Percentiles rank a stretch among this genome's conserved stretches.
These are phyloP conservation scores for Acestrorhynchus altus DNA, from an alignment of 2,797 vertebrate species.

Conservation along the genomic window DNA sequence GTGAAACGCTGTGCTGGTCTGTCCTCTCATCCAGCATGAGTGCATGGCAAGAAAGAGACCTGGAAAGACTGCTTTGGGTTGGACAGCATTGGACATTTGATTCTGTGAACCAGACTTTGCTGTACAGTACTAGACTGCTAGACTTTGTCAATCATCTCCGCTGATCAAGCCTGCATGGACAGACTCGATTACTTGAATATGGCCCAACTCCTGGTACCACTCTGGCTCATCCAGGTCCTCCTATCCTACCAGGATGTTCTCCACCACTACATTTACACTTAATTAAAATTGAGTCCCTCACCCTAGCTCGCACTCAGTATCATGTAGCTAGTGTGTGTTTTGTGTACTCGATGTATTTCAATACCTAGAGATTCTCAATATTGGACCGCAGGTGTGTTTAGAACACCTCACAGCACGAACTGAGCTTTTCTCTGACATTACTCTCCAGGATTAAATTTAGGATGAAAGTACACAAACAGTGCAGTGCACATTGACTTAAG, in stretches of 20 bases:
- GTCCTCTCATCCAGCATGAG: background rate
- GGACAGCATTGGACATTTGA: background rate
- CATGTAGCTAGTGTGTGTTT: background rate
- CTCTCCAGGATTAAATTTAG: conserved; percentile 12
- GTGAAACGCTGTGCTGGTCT: conserved; percentile 1
- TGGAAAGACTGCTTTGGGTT: background rate
- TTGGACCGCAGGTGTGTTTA: background rate
- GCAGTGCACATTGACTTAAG: conserved; percentile 13
- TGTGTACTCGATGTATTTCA: background rate
- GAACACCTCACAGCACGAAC: background rate
- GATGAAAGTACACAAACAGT: conserved; percentile 31
- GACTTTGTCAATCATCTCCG: too few species aligned
- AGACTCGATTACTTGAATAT: too few species aligned
- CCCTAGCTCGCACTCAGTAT: background rate
- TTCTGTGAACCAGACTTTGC: background rate
- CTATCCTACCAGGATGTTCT: too few species aligned
- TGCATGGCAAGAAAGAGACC: background rate
- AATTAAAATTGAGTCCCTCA: background rate
- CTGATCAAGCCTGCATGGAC: too few species aligned
- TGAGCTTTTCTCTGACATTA: background rate
- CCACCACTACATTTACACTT: too few species aligned
- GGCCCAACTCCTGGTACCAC: too few species aligned
- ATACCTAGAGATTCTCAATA: conserved; percentile 9
- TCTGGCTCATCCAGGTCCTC: too few species aligned
- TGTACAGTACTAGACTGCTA: background rate